Evolutionary conservation across 2,113 vertebrate genomes (phyloP), one percentile per base, ranked within the genome.

Genomic region (Nestor notabilis): DNA sequence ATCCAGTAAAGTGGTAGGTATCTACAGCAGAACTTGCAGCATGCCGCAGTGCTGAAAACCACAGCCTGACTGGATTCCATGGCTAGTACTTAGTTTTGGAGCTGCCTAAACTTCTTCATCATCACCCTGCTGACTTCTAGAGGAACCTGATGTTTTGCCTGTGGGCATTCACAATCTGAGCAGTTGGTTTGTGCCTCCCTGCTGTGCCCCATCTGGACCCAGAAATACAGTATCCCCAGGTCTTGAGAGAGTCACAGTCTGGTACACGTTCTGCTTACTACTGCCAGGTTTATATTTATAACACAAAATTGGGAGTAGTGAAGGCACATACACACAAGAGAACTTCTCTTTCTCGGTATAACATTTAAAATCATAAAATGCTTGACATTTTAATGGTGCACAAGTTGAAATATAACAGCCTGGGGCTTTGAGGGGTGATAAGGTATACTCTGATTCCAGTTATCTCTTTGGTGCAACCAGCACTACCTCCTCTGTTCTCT

Each of bases 261-360:
- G 58, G 53, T 10, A 4, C 29, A 1, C 1, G 1, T 27, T 43
- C 43, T 5, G 35, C 50, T 33, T 56, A 1, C 2, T 25, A 11
- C 65, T 75, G 80, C 64, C 55, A 31, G 27, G 28, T 6, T 78
- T 11, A 0, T 46, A 2, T 7, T 63, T 33, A 5, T 6, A 18
- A 29, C 0, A 19, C 60, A 39, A 50, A 82, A n/a, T 18, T 61
- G 7, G 24, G 35, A 18, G 8, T 18, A 15, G 15, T 16, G 53
- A 50, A 47, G 20, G 35, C 58, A 8, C 10, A 3, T 11, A 25
- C 10, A n/a, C 18, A 2, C 35, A 4, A 33, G 33, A 58, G 19
- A 71, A 49, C 21, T 39, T 84, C 12, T 64, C 31, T 75, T 77
- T 52, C 28, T 7, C 10, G 39, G 24, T 16, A 7, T 18, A 79